Evolutionary conservation across 2,888 invertebrate species (phyloP), one percentile per base, ranked within the genome.

Genomic region (Chloroclystis v-ata): DNA sequence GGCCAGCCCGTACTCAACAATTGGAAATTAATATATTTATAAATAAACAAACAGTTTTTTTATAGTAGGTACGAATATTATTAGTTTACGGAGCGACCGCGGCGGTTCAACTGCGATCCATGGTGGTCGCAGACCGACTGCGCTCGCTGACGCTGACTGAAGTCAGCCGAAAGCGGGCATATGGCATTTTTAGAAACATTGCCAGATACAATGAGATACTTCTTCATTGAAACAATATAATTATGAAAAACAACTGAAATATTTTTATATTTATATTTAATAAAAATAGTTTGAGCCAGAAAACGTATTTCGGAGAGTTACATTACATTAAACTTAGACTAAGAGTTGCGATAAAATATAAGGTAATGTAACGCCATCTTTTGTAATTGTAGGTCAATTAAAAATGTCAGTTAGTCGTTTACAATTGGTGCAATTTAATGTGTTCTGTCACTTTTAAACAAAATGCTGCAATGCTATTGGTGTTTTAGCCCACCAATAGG

Each of bases 121-220:
- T 83, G 78, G 66, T 73, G 83, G 72, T 78, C 81, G 79, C 81
- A 80, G 78, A 61, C 67, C 67, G 72, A 84, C 84, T 83, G 73
- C 68, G 60, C 47, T 45, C 32, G 33, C 46, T 49, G 59, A 63
- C 32, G 33, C 46, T 49, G 59, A 63, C 60, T 68, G 77, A 75
- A 76, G 75, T 75, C 61, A 72, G 78, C 62, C 65, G 63, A 65
- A 69, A 72, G 71, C 70, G 61, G 43, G 28, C 32, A 29, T 43
- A 47, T 48, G 46, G 37, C 47, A 49, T 44, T 50, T 41, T 39
- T 49, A 28, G 28, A 29, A 42, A 41, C 33, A 39, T 56, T 58
- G 50, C 53, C 50, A 56, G 50, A 29, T 16, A 20, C 25, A 28
- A 20, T 8, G 16, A 8, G 7, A 5, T n/a, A 10, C 2, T n/a